phyloP scores from a whole-genome alignment of 2,113 vertebrate species.

The Python bivittatus region DNA sequence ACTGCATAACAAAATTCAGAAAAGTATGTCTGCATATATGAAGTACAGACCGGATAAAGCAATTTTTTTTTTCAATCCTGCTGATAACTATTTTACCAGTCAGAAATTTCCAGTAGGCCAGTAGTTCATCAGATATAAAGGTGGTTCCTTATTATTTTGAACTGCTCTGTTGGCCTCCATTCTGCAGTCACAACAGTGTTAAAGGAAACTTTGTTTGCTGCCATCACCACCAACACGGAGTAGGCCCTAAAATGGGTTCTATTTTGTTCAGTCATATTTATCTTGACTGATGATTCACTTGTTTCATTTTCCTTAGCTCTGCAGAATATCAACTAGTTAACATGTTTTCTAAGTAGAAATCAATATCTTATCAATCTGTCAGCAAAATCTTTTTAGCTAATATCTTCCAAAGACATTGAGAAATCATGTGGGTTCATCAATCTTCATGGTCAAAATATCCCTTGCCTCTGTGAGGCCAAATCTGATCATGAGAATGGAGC shows the following conservation, averaged over 20 bases:
- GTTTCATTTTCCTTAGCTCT: background rate
- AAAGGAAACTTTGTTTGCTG: background rate
- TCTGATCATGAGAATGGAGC: no score
- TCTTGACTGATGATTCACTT: background rate
- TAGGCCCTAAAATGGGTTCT: background rate
- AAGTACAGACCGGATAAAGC: no score
- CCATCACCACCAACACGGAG: background rate
- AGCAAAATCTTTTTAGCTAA: background rate
- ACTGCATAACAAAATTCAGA: background rate
- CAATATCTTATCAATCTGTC: background rate
- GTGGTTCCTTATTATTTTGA: background rate
- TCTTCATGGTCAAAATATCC: background rate
- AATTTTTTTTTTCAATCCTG: background rate
- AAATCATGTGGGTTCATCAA: background rate
- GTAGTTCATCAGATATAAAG: background rate
- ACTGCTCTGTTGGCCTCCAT: background rate
- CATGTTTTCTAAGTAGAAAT: background rate
- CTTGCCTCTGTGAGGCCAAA: no score
- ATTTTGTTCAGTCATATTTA: background rate
- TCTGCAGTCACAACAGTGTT: background rate
- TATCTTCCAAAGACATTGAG: background rate
- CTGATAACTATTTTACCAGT: background rate
- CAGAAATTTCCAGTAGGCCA: background rate
- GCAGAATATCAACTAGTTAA: background rate
- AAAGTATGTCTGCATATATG: background rate